Evolutionary conservation across 2,113 vertebrate species (phyloP).

Genomic region (Colistium nudipinnis): DNA sequence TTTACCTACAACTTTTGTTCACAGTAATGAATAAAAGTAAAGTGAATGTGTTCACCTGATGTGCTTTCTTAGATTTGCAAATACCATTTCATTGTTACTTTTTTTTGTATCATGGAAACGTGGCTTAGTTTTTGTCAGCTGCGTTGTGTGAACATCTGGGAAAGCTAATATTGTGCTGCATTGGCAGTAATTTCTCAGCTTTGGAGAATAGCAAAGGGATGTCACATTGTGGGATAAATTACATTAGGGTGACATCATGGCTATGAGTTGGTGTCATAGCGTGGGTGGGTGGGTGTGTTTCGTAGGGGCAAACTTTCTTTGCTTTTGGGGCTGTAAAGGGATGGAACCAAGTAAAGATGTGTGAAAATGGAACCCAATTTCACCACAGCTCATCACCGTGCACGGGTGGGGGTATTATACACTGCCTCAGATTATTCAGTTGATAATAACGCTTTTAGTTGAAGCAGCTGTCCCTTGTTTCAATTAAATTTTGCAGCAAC

Average conservation of each 20-base stretch:
- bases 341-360: background rate
- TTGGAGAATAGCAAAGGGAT: slow-evolving; percentile 31
- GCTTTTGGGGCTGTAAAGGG: slow-evolving; percentile 7
- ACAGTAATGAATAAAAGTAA: background rate
- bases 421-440: slow-evolving; percentile 3
- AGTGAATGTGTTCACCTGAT: background rate
- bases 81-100: background rate
- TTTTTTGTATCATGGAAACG: slow-evolving; percentile 29
- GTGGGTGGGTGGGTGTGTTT: background rate
- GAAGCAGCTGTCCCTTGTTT: too few species aligned
- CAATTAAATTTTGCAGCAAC: slow-evolving; percentile 7
- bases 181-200: slow-evolving; percentile 49
- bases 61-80: background rate
- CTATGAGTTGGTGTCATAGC: slow-evolving; percentile 14
- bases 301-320: too few species aligned
- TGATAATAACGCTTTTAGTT: slow-evolving; percentile 1
- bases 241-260: slow-evolving; percentile 64
- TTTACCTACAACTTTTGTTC: background rate
- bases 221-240: slow-evolving; percentile 60
- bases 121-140: slow-evolving; percentile 38
- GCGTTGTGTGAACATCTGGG: slow-evolving; percentile 60
- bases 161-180: slow-evolving; percentile 43
- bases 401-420: background rate
- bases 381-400: slow-evolving; percentile 5
- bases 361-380: background rate